A percentile compares a stretch with the other conserved stretches of the same genome.
Evolutionary conservation across 2,797 vertebrate species (phyloP).

Genomic region (Microchirus variegatus): DNA sequence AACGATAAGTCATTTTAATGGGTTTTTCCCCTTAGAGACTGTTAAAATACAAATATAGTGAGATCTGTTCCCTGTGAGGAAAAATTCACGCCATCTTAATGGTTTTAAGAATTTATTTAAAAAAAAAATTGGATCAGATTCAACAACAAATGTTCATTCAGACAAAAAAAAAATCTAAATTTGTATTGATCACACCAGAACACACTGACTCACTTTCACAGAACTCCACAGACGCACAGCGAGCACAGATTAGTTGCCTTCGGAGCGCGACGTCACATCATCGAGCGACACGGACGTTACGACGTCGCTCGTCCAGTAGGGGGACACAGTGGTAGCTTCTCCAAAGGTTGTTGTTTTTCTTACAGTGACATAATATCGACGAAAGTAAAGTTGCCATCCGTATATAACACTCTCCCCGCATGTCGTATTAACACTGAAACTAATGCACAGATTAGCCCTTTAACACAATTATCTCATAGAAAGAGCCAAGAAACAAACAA

Average conservation of each 20-base stretch:
- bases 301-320: conserved; percentile 39
- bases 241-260: conserved; percentile 42
- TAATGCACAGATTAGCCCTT: conserved; percentile 72
- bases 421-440: conserved; percentile 31
- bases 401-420: conserved; percentile 30
- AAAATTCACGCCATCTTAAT: no score
- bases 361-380: conserved; percentile 31
- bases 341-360: conserved; percentile 4
- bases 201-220: conserved; percentile 46
- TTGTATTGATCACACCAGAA: conserved; percentile 40
- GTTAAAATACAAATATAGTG: no score
- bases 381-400: conserved; percentile 17
- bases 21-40: no score
- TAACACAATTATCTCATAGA: conserved; percentile 49
- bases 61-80: no score
- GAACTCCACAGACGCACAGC: conserved; percentile 40
- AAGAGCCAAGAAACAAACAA: conserved; percentile 42
- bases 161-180: conserved; percentile 6
- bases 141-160: conserved; percentile 15
- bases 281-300: conserved; percentile 48
- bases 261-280: conserved; percentile 44
- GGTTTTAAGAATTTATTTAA: no score
- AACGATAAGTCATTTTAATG: no score
- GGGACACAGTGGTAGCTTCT: background rate
- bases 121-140: background rate